Evolutionary conservation across 2,888 invertebrate genomes (phyloP).

Genomic region (Coenonympha arcania): DNA sequence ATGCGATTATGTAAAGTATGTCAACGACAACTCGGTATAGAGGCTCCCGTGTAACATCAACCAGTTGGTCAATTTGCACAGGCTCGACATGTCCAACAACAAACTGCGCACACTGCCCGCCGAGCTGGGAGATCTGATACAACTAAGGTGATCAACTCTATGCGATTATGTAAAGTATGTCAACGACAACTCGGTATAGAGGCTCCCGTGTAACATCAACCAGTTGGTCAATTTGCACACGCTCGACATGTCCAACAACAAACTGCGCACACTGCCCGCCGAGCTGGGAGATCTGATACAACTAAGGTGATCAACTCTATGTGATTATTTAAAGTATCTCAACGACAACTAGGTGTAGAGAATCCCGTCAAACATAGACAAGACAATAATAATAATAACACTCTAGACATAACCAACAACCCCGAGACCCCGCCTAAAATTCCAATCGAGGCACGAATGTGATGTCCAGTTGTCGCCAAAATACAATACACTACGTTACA

Average conservation of each 20-base stretch:
- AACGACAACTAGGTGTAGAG: no score
- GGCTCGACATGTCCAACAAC: slow-evolving; percentile 94
- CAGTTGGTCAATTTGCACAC: not conserved
- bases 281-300: slow-evolving; percentile 97
- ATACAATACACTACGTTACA: no score
- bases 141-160: slow-evolving; percentile 80
- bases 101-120: slow-evolving; percentile 95
- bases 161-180: not conserved
- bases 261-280: slow-evolving; percentile 39
- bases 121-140: slow-evolving; percentile 96
- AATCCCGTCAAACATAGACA: no score
- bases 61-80: not conserved
- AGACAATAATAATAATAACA: not conserved
- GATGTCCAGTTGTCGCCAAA: no score
- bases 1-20: not conserved
- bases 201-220: slow-evolving; percentile 56
- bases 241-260: not conserved
- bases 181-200: slow-evolving; percentile 33
- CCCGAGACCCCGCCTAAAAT: no score
- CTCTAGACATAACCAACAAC: no score
- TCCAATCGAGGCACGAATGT: no score
- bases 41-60: slow-evolving; percentile 91
- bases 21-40: slow-evolving; percentile 87
- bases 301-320: slow-evolving; percentile 80
- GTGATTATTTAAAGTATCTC: not conserved